Conservation (phyloP, 2,113 vertebrate genomes). For the Bostrychus sinensis region DNA sequence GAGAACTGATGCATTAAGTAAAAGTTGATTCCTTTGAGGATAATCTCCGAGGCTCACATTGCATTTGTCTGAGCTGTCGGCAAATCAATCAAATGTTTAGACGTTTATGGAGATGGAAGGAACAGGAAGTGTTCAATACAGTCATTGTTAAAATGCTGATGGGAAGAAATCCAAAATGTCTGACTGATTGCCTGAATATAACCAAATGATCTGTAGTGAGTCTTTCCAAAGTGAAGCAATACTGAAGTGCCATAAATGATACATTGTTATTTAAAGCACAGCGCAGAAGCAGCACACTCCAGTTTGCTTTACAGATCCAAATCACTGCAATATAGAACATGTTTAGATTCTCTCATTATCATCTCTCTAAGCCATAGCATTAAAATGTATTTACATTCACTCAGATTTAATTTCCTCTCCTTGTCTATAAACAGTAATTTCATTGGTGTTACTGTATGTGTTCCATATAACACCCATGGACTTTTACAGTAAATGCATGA, state of each 20-base stretch:
- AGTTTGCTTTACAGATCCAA: not conserved
- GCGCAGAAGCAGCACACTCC: not conserved
- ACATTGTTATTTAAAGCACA: not conserved
- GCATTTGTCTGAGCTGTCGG: not conserved
- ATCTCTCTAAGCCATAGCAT: too few relatives aligned
- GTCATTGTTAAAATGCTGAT: conserved; percentile 5
- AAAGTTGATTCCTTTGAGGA: conserved; percentile 19
- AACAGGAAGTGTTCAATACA: not conserved
- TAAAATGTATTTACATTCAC: too few relatives aligned
- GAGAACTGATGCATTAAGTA: conserved; percentile 21
- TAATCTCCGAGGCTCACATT: not conserved
- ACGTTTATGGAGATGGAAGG: not conserved
- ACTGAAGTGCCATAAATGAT: not conserved
- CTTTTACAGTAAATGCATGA: too few relatives aligned
- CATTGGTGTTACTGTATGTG: too few relatives aligned
- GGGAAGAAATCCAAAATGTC: not conserved
- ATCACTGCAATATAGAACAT: not conserved
- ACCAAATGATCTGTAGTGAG: not conserved
- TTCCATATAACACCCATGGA: too few relatives aligned
- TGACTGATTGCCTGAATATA: not conserved
- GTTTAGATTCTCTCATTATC: too few relatives aligned
- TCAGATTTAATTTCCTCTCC: too few relatives aligned
- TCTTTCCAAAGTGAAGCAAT: too few relatives aligned
- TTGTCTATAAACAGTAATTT: too few relatives aligned
- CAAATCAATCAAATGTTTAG: not conserved